These are phyloP conservation scores for Ctenochaetus hawaiiensis DNA, from an alignment of 2,797 vertebrate species.

Conservation along the genomic window DNA sequence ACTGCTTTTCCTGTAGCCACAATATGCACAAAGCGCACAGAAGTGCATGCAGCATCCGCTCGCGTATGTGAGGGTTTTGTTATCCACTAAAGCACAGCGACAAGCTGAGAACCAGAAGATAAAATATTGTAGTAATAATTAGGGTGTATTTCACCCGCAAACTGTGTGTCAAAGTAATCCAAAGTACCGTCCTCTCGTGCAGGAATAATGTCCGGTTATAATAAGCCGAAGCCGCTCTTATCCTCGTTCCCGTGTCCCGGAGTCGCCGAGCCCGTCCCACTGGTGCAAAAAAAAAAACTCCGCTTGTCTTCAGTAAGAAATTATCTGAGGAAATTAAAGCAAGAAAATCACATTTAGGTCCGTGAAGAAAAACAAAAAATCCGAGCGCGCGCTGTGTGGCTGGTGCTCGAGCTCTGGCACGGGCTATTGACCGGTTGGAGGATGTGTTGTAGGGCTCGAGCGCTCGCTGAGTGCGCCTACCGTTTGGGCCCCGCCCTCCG, in stretches of 20 bases:
- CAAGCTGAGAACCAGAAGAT: background rate
- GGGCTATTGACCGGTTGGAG: slow-evolving; percentile 18
- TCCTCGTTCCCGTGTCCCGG: slow-evolving; percentile 44
- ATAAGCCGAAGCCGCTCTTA: slow-evolving; percentile 18
- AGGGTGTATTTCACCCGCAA: slow-evolving; percentile 5
- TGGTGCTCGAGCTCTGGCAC: slow-evolving; percentile 19
- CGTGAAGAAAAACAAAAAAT: background rate
- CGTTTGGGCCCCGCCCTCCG: slow-evolving; percentile 58
- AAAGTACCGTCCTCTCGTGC: slow-evolving; percentile 54
- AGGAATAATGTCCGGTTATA: slow-evolving; percentile 33
- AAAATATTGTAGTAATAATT: background rate
- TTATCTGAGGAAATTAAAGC: background rate
- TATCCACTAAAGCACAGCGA: slow-evolving; percentile 27
- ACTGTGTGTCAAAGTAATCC: slow-evolving; percentile 65
- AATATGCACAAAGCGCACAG: slow-evolving; percentile 60
- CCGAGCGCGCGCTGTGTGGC: background rate
- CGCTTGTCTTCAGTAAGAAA: slow-evolving; percentile 2
- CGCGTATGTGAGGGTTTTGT: slow-evolving; percentile 6
- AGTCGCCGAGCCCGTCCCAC: slow-evolving; percentile 67
- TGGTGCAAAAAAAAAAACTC: background rate
- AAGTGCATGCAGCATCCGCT: slow-evolving; percentile 48
- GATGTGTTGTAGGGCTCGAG: slow-evolving; percentile 24
- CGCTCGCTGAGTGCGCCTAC: slow-evolving; percentile 1
- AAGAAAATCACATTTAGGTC: background rate
- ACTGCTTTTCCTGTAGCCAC: slow-evolving; percentile 7